These are phyloP conservation scores for Leptopterna dolabrata DNA, from an alignment of 2,888 invertebrate genomes.

Conservation along the genomic window DNA sequence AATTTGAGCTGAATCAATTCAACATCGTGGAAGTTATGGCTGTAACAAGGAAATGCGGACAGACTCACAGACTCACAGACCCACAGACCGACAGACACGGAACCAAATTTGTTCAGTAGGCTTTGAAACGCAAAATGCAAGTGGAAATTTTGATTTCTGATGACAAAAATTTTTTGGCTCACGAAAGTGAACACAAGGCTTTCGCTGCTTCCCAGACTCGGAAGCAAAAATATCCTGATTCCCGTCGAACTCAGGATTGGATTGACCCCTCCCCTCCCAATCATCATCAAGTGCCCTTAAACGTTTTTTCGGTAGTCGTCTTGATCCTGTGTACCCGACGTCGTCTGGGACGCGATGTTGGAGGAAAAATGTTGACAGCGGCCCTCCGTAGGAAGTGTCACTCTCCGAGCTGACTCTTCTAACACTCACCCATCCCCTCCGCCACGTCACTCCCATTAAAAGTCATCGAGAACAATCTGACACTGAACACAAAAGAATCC, in stretches of 20 bases:
- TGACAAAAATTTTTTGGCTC: too few species aligned
- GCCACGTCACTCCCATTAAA: neutral
- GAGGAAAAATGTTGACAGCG: constrained; percentile 22
- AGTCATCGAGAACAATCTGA: constrained; percentile 31
- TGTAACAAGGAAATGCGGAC: too few species aligned
- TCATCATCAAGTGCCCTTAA: neutral
- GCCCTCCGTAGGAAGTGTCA: neutral
- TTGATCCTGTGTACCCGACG: neutral
- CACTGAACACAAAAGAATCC: constrained; percentile 24
- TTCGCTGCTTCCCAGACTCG: neutral
- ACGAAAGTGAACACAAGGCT: too few species aligned
- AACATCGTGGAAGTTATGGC: too few species aligned
- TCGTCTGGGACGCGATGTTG: neutral
- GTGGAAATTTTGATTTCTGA: too few species aligned
- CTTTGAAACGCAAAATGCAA: too few species aligned
- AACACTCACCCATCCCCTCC: neutral
- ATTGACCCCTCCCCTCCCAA: neutral
- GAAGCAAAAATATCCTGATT: neutral
- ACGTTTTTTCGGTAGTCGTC: neutral
- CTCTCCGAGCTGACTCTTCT: neutral
- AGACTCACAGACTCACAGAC: too few species aligned
- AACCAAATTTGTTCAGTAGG: too few species aligned
- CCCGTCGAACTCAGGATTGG: neutral
- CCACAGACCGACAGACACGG: too few species aligned
- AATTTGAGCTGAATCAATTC: too few species aligned